Conservation (phyloP, 1,140 invertebrate genomes). For the Drosophila littoralis region DNA sequence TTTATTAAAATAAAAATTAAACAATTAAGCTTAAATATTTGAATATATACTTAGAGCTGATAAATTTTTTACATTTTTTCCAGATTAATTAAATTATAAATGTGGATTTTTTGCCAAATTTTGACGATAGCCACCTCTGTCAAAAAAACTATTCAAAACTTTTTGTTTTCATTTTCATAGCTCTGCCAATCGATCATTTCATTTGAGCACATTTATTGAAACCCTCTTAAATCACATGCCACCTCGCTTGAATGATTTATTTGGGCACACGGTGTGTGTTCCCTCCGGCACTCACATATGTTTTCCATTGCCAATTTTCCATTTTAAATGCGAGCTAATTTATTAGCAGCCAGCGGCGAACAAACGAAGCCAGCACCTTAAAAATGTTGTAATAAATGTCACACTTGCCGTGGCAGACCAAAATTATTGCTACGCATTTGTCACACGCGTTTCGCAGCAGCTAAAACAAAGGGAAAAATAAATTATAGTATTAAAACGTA, state of each 20-base stretch:
- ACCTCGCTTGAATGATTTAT: slow-evolving; percentile 62
- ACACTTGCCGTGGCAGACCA: slow-evolving; percentile 61
- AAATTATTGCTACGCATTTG: slow-evolving; percentile 78
- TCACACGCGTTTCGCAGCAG: slow-evolving; percentile 56
- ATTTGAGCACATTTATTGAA: slow-evolving; percentile 33
- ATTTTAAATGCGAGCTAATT: slow-evolving; percentile 74
- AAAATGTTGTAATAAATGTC: slow-evolving; percentile 77
- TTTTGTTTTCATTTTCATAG: background rate
- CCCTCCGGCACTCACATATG: slow-evolving; percentile 47
- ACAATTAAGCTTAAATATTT: no score
- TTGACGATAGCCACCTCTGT: background rate
- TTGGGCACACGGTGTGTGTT: slow-evolving; percentile 11
- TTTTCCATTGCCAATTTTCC: slow-evolving; percentile 56
- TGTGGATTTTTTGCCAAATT: no score
- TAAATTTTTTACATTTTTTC: no score
- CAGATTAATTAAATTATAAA: no score
- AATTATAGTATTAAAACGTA: slow-evolving; percentile 11
- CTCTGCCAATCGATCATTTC: slow-evolving; percentile 3
- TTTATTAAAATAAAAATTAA: no score
- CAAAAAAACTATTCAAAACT: slow-evolving; percentile 5
- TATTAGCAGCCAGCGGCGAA: slow-evolving; percentile 57
- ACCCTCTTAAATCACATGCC: slow-evolving; percentile 31
- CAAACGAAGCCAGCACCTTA: slow-evolving; percentile 60
- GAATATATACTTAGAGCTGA: no score
- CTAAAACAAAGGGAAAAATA: slow-evolving; percentile 42